phyloP scores from a whole-genome alignment of 2,797 vertebrate species.

The Pelochelys cantorii region DNA sequence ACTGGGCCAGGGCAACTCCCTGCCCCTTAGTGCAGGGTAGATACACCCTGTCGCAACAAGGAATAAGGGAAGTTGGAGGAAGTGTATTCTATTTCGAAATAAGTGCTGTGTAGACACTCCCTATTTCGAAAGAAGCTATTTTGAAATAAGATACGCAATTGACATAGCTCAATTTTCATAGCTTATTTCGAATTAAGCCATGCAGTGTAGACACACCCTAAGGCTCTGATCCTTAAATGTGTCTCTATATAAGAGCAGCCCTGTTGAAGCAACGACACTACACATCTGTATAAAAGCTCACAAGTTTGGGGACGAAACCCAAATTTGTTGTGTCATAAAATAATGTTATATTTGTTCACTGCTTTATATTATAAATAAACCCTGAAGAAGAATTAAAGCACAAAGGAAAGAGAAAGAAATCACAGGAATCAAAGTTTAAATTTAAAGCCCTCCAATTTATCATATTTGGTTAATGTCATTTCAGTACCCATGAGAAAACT shows the following conservation, averaged over 20 bases:
- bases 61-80: no score
- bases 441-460: neutral
- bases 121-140: no score
- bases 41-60: no score
- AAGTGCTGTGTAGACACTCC: no score
- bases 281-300: neutral
- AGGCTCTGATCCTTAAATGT: neutral
- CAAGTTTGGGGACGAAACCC: neutral
- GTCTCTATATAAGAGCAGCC: neutral
- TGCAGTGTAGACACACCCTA: neutral
- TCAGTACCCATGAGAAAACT: neutral
- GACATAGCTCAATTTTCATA: no score
- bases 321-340: neutral
- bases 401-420: neutral
- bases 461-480: neutral
- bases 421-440: neutral
- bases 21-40: no score
- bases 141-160: no score
- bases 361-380: neutral
- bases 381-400: neutral
- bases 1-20: no score
- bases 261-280: neutral
- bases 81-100: no score
- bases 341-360: neutral
- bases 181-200: no score